Percentiles rank a stretch among this genome's conserved stretches.
Conservation (phyloP, 2,797 vertebrate species). For the Sparus aurata region DNA sequence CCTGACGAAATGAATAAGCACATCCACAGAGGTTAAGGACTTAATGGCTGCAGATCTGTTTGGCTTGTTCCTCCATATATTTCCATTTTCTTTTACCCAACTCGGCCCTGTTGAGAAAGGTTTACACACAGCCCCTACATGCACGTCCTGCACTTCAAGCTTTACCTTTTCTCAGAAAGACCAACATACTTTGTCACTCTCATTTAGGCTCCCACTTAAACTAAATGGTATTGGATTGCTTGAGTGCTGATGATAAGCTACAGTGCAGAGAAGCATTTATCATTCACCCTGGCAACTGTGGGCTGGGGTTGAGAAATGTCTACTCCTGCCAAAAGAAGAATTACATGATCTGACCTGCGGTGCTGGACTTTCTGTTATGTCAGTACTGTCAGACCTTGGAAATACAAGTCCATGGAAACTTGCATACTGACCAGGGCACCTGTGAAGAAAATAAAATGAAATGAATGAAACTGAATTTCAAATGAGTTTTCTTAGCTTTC, state of each 20-base stretch:
- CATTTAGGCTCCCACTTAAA: conserved; percentile 53
- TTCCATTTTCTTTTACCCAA: conserved; percentile 39
- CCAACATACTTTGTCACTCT: conserved; percentile 46
- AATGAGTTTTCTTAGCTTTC: conserved; percentile 1
- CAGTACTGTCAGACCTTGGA: conserved; percentile 51
- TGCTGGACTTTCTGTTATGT: conserved; percentile 50
- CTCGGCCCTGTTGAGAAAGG: conserved; percentile 21
- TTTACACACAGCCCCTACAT: conserved; percentile 12
- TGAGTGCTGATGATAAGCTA: conserved; percentile 57
- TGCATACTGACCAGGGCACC: conserved; percentile 25
- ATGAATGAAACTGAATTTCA: not conserved
- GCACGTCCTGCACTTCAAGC: not conserved
- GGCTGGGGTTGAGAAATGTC: conserved; percentile 66
- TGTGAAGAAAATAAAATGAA: not conserved
- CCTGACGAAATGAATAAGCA: conserved; percentile 44
- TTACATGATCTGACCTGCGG: conserved; percentile 42
- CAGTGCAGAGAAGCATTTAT: conserved; percentile 44
- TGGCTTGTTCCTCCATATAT: conserved; percentile 27
- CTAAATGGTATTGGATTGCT: conserved; percentile 55
- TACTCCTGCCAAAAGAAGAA: conserved; percentile 56
- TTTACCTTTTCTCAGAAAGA: conserved; percentile 34
- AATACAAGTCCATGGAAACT: conserved; percentile 35
- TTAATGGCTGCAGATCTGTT: conserved; percentile 38
- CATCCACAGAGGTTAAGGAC: conserved; percentile 33
- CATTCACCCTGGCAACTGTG: conserved; percentile 65